phyloP scores from a whole-genome alignment of 2,113 vertebrate genomes.

The Syrmaticus mikado region DNA sequence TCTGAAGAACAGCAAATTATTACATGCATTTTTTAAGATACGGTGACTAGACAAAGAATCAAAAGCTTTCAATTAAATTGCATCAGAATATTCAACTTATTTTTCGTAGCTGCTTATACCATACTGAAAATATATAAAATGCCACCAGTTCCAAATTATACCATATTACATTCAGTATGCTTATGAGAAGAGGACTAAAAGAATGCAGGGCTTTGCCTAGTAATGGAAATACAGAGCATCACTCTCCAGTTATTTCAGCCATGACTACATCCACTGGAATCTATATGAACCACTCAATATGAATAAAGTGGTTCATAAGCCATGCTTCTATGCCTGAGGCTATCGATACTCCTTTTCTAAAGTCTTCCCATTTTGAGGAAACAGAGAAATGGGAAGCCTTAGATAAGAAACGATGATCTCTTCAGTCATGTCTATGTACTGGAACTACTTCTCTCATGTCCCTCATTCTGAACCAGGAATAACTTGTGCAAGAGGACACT shows the following conservation, averaged over 20 bases:
- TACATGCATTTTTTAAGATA: not conserved
- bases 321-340: not conserved
- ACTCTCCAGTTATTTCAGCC: not conserved
- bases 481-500: not conserved
- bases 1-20: not conserved
- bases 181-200: not conserved
- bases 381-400: not conserved
- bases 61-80: not conserved
- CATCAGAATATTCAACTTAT: not conserved
- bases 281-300: not conserved
- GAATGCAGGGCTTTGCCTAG: not conserved
- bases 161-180: not conserved
- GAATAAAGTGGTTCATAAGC: no score
- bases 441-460: not conserved
- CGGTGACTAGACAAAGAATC: not conserved
- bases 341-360: not conserved
- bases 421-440: not conserved
- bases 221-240: not conserved
- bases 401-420: not conserved
- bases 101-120: not conserved
- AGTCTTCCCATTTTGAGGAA: not conserved
- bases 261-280: not conserved
- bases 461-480: not conserved
- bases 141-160: not conserved
- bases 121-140: not conserved